A percentile compares a stretch with the other conserved stretches of the same genome.
Conservation (phyloP, 2,888 invertebrate species). For the Malthinus seriepunctatus region DNA sequence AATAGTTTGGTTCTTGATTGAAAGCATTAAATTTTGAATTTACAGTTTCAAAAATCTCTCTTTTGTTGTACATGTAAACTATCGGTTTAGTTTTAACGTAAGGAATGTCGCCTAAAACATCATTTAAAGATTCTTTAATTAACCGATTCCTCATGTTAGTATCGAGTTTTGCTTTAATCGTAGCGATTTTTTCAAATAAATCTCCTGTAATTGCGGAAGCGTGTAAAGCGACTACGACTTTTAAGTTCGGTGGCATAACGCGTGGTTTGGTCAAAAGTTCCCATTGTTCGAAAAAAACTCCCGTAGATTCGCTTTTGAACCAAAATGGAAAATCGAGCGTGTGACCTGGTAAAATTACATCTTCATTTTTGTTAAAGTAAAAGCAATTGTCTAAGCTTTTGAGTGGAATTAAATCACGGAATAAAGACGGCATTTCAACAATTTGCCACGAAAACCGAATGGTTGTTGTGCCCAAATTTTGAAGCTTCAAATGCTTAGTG, state of each 20-base stretch:
- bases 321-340: conserved; percentile 55
- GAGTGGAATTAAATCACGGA: conserved; percentile 48
- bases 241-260: conserved; percentile 48
- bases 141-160: conserved; percentile 28
- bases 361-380: conserved; percentile 62
- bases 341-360: conserved; percentile 59
- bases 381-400: conserved; percentile 47
- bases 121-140: conserved; percentile 25
- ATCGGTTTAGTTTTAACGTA: conserved; percentile 14
- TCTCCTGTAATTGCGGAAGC: conserved; percentile 53
- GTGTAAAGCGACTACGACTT: conserved; percentile 49
- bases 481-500: conserved; percentile 40
- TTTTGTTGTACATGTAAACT: conserved; percentile 27
- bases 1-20: conserved; percentile 27
- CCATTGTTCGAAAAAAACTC: conserved; percentile 57
- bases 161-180: conserved; percentile 32
- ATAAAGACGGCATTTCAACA: conserved; percentile 20
- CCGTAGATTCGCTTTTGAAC: conserved; percentile 54
- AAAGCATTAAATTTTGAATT: conserved; percentile 28
- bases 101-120: conserved; percentile 10
- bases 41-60: conserved; percentile 34
- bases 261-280: conserved; percentile 56
- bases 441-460: conserved; percentile 59
- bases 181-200: conserved; percentile 40
- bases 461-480: conserved; percentile 59